A percentile compares a stretch with the other conserved stretches of the same genome.
phyloP scores from a whole-genome alignment of 2,888 invertebrate species.

The Cheiracanthium punctorium region DNA sequence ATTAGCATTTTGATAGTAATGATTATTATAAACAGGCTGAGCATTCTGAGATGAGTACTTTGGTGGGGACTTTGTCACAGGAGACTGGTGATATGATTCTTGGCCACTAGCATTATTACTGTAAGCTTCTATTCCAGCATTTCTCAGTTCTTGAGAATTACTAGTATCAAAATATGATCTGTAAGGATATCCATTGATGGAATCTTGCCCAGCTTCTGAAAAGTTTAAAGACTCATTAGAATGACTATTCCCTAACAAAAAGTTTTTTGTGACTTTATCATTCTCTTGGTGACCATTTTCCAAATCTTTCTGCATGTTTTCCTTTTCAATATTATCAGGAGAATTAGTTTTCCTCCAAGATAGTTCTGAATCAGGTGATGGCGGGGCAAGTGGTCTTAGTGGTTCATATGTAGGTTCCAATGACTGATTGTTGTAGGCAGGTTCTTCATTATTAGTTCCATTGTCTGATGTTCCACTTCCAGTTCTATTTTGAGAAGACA shows the following conservation, averaged over 20 bases:
- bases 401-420: constrained; percentile 58
- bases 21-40: constrained; percentile 37
- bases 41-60: constrained; percentile 47
- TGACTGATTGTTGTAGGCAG: constrained; percentile 3
- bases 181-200: constrained; percentile 55
- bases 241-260: constrained; percentile 17
- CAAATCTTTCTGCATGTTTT: constrained; percentile 18
- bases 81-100: constrained; percentile 15
- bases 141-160: constrained; percentile 21
- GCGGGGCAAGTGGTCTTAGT: constrained; percentile 44
- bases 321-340: constrained; percentile 12
- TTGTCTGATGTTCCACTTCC: constrained; percentile 26
- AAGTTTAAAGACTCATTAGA: constrained; percentile 36
- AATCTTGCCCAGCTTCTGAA: constrained; percentile 27
- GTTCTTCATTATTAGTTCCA: constrained; percentile 29
- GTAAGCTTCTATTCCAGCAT: constrained; percentile 28
- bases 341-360: constrained; percentile 34
- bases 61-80: constrained; percentile 15
- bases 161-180: constrained; percentile 44
- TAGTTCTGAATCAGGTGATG: constrained; percentile 47
- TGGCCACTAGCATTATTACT: constrained; percentile 21
- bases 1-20: constrained; percentile 29
- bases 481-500: constrained; percentile 30
- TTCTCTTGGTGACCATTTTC: constrained; percentile 21
- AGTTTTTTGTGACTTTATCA: constrained; percentile 30